phyloP scores from a whole-genome alignment of 2,888 invertebrate genomes.

The Cordilura impudica region DNA sequence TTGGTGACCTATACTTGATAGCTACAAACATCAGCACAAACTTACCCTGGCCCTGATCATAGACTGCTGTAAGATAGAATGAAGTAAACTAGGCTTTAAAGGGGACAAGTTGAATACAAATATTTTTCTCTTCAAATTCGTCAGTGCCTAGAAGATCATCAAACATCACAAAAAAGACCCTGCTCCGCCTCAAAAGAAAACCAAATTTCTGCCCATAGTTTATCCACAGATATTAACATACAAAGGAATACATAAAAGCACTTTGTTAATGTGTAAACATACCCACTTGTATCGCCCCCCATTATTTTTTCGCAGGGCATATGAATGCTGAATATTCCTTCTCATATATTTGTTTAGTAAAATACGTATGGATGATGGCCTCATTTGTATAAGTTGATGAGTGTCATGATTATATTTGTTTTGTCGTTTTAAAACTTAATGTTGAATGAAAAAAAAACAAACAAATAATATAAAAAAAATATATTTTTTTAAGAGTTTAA shows the following conservation, averaged over 20 bases:
- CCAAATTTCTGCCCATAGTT: background rate
- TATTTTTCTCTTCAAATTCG: too few relatives aligned
- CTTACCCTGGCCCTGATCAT: too few relatives aligned
- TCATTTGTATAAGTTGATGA: constrained; percentile 54
- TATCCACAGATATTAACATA: background rate
- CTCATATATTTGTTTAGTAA: constrained; percentile 7
- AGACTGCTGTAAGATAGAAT: too few relatives aligned
- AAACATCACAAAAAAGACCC: background rate
- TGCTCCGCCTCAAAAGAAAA: too few relatives aligned
- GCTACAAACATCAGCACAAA: too few relatives aligned
- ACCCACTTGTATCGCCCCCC: background rate
- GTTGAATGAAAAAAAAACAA: constrained; percentile 18
- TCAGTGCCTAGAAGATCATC: too few relatives aligned
- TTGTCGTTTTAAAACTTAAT: constrained; percentile 62
- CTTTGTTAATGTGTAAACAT: constrained; percentile 36
- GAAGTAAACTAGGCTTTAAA: too few relatives aligned
- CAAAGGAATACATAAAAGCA: constrained; percentile 2
- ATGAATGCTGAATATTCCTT: constrained; percentile 19
- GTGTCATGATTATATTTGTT: constrained; percentile 67
- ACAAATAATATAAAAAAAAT: constrained; percentile 22
- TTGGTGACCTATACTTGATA: too few relatives aligned
- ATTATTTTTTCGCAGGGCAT: constrained; percentile 16
- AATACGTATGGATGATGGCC: constrained; percentile 43
- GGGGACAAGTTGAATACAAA: too few relatives aligned
- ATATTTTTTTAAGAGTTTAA: background rate